A percentile compares a stretch with the other conserved stretches of the same genome.
These are phyloP conservation scores for Chloromyia formosa DNA, from an alignment of 2,888 invertebrate genomes.

Conservation along the genomic window DNA sequence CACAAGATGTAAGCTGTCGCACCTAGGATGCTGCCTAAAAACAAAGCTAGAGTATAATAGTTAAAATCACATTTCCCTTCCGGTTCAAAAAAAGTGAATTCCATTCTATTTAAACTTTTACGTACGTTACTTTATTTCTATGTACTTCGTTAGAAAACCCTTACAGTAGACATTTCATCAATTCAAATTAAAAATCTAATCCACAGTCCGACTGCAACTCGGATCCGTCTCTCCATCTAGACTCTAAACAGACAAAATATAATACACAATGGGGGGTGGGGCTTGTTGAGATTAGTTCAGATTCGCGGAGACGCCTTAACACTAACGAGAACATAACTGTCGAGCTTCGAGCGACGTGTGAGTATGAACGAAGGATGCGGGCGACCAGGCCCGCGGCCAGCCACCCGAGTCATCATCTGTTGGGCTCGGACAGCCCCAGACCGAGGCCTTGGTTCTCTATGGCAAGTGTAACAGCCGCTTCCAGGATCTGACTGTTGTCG, in stretches of 20 bases:
- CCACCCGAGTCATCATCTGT: slow-evolving; percentile 50
- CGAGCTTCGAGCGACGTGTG: not conserved
- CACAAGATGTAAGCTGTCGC: too few species aligned
- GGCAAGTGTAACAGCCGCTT: slow-evolving; percentile 49
- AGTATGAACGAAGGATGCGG: not conserved
- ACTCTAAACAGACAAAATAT: not conserved
- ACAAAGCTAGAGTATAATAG: too few species aligned
- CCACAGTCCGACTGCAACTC: not conserved
- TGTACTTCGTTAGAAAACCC: slow-evolving; percentile 15
- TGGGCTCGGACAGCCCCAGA: slow-evolving; percentile 41
- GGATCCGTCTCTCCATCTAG: not conserved
- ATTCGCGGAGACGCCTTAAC: not conserved
- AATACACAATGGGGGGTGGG: not conserved
- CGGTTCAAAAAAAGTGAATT: too few species aligned
- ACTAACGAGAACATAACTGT: not conserved
- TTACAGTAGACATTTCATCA: slow-evolving; percentile 9
- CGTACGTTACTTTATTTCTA: not conserved
- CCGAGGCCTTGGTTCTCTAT: slow-evolving; percentile 50
- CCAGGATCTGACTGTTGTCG: slow-evolving; percentile 48
- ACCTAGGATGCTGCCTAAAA: too few species aligned
- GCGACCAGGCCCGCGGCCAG: not conserved
- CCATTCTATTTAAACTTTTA: not conserved
- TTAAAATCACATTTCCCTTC: too few species aligned
- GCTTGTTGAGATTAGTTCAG: not conserved
- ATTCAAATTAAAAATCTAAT: slow-evolving; percentile 1